A percentile compares a stretch with the other conserved stretches of the same genome.
Evolutionary conservation across 2,113 vertebrate species (phyloP).

Genomic region (Andinoacara biseriatus): DNA sequence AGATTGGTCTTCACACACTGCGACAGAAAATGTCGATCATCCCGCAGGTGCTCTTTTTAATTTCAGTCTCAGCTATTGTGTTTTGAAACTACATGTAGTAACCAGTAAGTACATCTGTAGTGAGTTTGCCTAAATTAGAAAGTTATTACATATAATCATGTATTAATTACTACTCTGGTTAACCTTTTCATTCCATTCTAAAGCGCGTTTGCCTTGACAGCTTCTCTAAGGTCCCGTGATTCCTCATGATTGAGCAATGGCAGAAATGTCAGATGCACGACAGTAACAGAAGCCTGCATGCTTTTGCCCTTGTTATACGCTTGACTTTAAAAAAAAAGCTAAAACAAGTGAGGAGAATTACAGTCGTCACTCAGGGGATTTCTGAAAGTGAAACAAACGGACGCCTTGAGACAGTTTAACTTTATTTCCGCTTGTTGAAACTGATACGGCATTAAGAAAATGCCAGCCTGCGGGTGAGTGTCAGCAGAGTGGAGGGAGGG

Average conservation of each 20-base stretch:
- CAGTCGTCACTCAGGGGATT: conserved; percentile 75
- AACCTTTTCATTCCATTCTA: neutral
- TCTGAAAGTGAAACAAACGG: conserved; percentile 80
- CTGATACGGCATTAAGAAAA: conserved; percentile 83
- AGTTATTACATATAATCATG: neutral
- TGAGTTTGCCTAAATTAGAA: neutral
- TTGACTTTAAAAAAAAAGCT: conserved; percentile 60
- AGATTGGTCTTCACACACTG: conserved; percentile 90
- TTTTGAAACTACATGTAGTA: neutral
- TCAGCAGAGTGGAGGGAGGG: conserved; percentile 72
- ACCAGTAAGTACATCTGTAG: neutral
- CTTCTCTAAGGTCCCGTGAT: conserved; percentile 16
- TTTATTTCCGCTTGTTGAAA: conserved; percentile 84
- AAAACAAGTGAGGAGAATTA: conserved; percentile 75
- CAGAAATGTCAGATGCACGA: conserved; percentile 47
- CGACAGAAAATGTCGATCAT: conserved; percentile 96
- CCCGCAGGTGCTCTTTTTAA: conserved; percentile 84
- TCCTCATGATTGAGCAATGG: conserved; percentile 30
- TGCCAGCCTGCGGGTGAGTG: conserved; percentile 78
- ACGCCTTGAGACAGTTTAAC: conserved; percentile 81
- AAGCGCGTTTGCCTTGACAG: conserved; percentile 27
- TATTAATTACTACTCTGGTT: neutral
- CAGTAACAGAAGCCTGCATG: conserved; percentile 38
- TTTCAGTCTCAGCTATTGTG: neutral
- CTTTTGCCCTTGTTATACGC: conserved; percentile 42